Evolutionary conservation across 1,140 invertebrate species (phyloP), one percentile per base, ranked within the genome.

Genomic region (Odontomachus brunneus): DNA sequence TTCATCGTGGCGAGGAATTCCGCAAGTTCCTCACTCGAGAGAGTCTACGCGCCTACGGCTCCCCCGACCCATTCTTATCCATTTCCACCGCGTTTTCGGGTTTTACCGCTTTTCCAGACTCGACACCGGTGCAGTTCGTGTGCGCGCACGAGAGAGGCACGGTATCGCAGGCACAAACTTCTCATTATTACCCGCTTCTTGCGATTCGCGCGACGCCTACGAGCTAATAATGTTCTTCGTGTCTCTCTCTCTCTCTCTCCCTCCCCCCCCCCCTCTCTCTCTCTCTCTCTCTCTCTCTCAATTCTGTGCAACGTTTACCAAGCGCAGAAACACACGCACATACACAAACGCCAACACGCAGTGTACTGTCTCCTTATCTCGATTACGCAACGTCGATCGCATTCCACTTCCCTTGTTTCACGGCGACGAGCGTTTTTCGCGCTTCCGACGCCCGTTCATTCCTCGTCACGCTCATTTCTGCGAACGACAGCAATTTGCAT

Each of bases 371-470:
- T 69, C 69, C 75, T 80, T 71, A 80, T 80, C 65, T 48, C 33
- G 33, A 80, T 80, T 71, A 65, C 24, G 51, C 51, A 78, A 71
- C 33, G 29, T 80, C 49, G 51, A 29, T 69, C 75, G 51, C 29
- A 63, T 22, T 29, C 53, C 24, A 26, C 14, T 22, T 48, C 3
- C 11, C n/a, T 65, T n/a, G 60, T 76, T 33, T 53, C 19, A 7
- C 33, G 26, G 14, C 17, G 26, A 51, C 73, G 19, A n/a, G 7
- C 22, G 33, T 19, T 51, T 75, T 38, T 75, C 26, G 14, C 44
- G 7, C 33, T 78, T 44, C 51, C 33, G 53, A 80, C 9, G 38
- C 19, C 65, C 24, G 22, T 17, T 48, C 49, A 38, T 22, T 66
- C 5, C 33, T 66, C 19, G 49, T 38, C 49, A 53, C 44, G 19